Evolutionary conservation across 2,797 vertebrate genomes (phyloP), one percentile per base, ranked within the genome.

Genomic region (Phoebastria nigripes): DNA sequence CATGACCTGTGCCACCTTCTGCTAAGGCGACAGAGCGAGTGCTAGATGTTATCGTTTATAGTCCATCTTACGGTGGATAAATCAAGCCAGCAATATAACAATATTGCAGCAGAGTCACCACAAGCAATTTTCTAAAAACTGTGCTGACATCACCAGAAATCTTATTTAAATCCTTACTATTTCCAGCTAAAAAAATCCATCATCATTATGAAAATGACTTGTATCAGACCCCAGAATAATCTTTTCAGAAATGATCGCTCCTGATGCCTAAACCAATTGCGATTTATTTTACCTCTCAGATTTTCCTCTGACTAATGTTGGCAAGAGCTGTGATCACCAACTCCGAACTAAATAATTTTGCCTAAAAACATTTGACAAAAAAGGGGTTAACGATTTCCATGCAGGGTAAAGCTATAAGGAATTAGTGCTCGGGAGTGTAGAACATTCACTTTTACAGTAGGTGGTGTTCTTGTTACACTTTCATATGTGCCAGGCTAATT

Each of bases 381-480:
- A 96, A 97, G 92, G 97, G 93, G 97, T 97, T 98, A 98, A 98
- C 11, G 61, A 74, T 90, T 78, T 96, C 92, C 55, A 86, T 81
- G 94, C 92, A 94, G 94, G 71, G 63, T 97, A 94, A 97, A 97
- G 95, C 97, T 92, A 96, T 69, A 66, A 97, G 96, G 97, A 97
- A 96, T 90, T 96, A 96, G 94, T 92, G 90, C 94, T 96, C 61
- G 5, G 41, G 89, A 98, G 98, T 98, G 98, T 98, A 98, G 97
- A 98, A 97, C 97, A 95, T 98, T 98, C 96, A 49, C 96, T 98
- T 98, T 98, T 98, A 98, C 98, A 97, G 98, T 98, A 98, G 98
- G 98, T 98, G 98, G 98, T 98, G 98, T 98, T 98, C 98, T 98
- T 98, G 98, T 98, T 98, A 98, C 98, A 98, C 98, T 98, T 98